These are phyloP conservation scores for Iphiclides podalirius DNA, from an alignment of 2,888 invertebrate species.

Conservation along the genomic window DNA sequence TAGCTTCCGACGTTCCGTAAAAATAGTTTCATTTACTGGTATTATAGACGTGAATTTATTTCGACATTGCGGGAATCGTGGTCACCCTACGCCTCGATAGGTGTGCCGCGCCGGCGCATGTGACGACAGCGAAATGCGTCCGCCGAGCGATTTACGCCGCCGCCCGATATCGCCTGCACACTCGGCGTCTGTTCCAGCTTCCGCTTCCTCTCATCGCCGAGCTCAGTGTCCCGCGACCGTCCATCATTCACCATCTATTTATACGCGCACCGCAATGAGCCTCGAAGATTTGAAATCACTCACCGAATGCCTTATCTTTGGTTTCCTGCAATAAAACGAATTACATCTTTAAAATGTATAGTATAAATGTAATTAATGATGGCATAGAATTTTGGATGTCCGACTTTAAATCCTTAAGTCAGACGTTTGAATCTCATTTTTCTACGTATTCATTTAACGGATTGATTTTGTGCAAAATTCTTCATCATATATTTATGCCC, in stretches of 20 bases:
- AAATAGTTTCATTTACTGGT: no score
- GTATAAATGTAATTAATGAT: no score
- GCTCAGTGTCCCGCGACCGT: neutral
- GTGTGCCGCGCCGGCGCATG: slow-evolving; percentile 34
- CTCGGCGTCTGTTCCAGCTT: slow-evolving; percentile 33
- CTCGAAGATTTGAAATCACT: slow-evolving; percentile 1
- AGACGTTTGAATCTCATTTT: no score
- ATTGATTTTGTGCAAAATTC: no score
- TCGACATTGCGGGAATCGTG: neutral
- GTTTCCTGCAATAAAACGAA: slow-evolving; percentile 15
- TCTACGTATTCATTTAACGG: no score
- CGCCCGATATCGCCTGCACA: slow-evolving; percentile 18
- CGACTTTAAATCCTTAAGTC: no score
- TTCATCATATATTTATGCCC: no score
- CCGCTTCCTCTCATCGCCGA: slow-evolving; percentile 40
- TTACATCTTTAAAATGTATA: no score
- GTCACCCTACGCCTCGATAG: slow-evolving; percentile 34
- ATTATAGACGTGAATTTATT: no score
- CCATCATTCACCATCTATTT: neutral
- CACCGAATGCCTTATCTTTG: neutral
- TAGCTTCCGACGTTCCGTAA: no score
- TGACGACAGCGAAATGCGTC: slow-evolving; percentile 56
- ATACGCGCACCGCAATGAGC: neutral
- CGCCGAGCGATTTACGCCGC: slow-evolving; percentile 59
- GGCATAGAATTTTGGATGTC: no score